phyloP scores from a whole-genome alignment of 1,140 invertebrate species.

The Eurosta solidaginis region DNA sequence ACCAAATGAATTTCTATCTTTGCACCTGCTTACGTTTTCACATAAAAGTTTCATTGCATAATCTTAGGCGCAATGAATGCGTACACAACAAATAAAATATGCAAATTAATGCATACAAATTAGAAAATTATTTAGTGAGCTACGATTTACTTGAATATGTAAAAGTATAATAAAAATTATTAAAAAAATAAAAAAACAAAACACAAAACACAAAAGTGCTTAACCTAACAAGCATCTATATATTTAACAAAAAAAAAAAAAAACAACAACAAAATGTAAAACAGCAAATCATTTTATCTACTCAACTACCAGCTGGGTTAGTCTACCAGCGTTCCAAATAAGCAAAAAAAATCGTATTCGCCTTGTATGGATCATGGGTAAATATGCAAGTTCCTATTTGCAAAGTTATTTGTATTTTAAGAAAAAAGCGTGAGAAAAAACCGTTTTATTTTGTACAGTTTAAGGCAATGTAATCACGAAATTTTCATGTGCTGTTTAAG shows the following conservation, averaged over 20 bases:
- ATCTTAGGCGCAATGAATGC: background rate
- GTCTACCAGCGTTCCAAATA: background rate
- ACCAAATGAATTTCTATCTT: too few relatives aligned
- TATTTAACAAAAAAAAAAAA: background rate
- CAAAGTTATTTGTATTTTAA: too few relatives aligned
- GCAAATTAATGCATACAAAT: background rate
- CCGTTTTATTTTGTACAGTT: too few relatives aligned
- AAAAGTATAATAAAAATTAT: too few relatives aligned
- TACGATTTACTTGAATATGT: too few relatives aligned
- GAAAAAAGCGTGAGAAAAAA: too few relatives aligned
- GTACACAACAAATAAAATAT: background rate
- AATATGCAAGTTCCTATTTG: too few relatives aligned
- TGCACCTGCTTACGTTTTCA: background rate
- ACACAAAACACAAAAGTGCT: background rate
- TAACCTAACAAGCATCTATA: background rate
- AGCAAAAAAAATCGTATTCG: background rate
- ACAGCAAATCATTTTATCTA: background rate
- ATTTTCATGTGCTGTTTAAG: too few relatives aligned
- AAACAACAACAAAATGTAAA: background rate
- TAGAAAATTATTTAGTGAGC: background rate
- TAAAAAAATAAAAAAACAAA: background rate
- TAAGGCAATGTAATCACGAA: too few relatives aligned
- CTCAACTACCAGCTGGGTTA: background rate
- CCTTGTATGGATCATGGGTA: conserved; percentile 17
- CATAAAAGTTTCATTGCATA: background rate